phyloP scores from a whole-genome alignment of 2,888 invertebrate genomes.

The Trachelus tabidus region DNA sequence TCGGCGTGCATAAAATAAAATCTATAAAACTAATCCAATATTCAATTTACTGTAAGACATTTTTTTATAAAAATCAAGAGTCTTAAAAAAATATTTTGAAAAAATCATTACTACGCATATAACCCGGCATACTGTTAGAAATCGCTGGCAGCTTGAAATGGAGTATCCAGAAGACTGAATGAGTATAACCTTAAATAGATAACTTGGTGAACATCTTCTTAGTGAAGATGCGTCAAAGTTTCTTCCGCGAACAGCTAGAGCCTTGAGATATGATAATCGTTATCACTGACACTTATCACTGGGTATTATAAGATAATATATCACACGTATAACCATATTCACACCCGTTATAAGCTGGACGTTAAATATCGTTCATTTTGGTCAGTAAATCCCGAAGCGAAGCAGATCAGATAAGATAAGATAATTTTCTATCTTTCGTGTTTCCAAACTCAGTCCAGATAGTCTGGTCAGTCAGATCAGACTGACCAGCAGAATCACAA shows the following conservation, averaged over 20 bases:
- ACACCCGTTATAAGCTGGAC: not conserved
- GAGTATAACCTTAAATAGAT: not conserved
- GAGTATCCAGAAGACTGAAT: not conserved
- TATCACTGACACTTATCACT: not conserved
- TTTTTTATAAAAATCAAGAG: not conserved
- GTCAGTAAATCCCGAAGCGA: not conserved
- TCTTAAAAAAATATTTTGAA: not conserved
- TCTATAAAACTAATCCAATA: not conserved
- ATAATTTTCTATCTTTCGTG: not conserved
- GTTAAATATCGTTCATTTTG: not conserved
- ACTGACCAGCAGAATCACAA: not conserved
- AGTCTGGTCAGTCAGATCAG: not conserved
- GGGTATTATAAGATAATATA: too few species aligned
- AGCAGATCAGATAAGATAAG: constrained; percentile 1
- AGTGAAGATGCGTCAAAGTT: not conserved
- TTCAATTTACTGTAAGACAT: not conserved
- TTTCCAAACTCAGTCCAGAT: not conserved
- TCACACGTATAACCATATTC: not conserved
- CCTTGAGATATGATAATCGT: not conserved
- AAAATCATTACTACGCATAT: not conserved
- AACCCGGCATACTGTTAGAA: not conserved
- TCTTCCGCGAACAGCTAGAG: not conserved
- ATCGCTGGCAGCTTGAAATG: not conserved
- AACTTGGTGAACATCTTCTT: not conserved
- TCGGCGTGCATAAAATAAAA: not conserved